A percentile compares a stretch with the other conserved stretches of the same genome.
Evolutionary conservation across 2,113 vertebrate species (phyloP).

Genomic region (Poecile atricapillus): DNA sequence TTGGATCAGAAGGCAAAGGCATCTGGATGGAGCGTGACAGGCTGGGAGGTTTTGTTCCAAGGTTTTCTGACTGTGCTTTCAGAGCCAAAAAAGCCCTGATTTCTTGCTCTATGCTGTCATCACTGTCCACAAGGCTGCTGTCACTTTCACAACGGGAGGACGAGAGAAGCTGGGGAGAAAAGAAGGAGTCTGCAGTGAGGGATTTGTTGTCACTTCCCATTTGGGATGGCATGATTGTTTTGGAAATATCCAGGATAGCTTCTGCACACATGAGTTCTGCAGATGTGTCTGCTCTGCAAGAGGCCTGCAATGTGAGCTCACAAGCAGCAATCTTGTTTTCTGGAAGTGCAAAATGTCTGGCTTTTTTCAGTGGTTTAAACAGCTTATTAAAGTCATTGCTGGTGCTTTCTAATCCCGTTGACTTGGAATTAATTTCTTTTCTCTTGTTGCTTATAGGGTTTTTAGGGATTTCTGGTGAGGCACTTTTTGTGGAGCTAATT

Average conservation of each 20-base stretch:
- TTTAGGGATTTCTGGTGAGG: constrained; percentile 59
- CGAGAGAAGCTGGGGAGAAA: not conserved
- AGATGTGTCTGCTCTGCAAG: constrained; percentile 80
- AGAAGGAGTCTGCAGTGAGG: not conserved
- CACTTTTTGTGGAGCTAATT: constrained; percentile 51
- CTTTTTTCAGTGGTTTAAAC: constrained; percentile 51
- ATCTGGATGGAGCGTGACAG: not conserved
- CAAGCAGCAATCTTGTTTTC: not conserved
- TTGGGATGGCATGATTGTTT: constrained; percentile 84
- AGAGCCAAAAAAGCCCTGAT: constrained; percentile 89
- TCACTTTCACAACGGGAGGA: constrained; percentile 69
- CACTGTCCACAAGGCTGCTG: constrained; percentile 87
- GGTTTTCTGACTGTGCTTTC: constrained; percentile 82
- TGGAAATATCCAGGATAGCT: constrained; percentile 96
- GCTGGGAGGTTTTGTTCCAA: constrained; percentile 29
- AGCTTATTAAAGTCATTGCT: not conserved
- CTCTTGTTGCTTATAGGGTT: constrained; percentile 62
- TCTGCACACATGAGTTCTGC: constrained; percentile 94
- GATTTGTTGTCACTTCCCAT: constrained; percentile 51
- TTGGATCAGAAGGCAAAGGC: not conserved
- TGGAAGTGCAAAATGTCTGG: not conserved
- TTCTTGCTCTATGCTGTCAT: constrained; percentile 94
- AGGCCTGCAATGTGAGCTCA: not conserved
- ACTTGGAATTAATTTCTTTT: constrained; percentile 54
- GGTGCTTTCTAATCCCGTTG: not conserved